Conservation (phyloP, 1,140 invertebrate species). For the Cydia splendana region DNA sequence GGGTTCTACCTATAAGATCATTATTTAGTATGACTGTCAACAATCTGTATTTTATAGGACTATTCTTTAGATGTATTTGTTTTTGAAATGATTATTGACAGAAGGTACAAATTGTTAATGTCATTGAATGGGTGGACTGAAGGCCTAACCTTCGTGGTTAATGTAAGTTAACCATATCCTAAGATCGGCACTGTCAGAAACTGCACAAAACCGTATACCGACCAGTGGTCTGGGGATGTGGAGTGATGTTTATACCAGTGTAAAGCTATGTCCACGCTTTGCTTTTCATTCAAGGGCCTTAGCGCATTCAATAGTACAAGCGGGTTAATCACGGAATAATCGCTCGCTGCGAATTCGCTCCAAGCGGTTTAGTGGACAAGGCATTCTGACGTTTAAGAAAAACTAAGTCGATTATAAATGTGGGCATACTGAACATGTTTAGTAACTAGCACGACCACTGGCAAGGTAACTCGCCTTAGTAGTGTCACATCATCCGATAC, state of each 20-base stretch:
- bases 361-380: too few species aligned
- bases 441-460: not conserved
- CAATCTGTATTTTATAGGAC: conserved; percentile 29
- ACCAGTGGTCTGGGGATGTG: not conserved
- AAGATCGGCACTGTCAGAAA: not conserved
- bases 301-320: too few species aligned
- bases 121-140: conserved; percentile 21
- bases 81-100: conserved; percentile 27
- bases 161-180: not conserved
- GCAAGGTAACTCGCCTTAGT: not conserved
- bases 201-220: not conserved
- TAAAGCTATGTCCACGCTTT: not conserved
- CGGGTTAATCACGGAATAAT: too few species aligned
- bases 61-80: conserved; percentile 32
- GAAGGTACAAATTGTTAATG: conserved; percentile 27
- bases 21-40: conserved; percentile 24
- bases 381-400: too few species aligned
- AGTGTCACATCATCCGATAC: conserved; percentile 14
- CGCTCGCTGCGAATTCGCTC: too few species aligned
- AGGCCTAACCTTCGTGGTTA: conserved; percentile 24
- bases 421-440: too few species aligned
- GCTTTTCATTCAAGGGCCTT: too few species aligned
- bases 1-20: conserved; percentile 16
- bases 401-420: too few species aligned
- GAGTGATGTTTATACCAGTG: not conserved